Evolutionary conservation across 2,888 invertebrate species (phyloP), one percentile per base, ranked within the genome.

Genomic region (Mamestra brassicae): DNA sequence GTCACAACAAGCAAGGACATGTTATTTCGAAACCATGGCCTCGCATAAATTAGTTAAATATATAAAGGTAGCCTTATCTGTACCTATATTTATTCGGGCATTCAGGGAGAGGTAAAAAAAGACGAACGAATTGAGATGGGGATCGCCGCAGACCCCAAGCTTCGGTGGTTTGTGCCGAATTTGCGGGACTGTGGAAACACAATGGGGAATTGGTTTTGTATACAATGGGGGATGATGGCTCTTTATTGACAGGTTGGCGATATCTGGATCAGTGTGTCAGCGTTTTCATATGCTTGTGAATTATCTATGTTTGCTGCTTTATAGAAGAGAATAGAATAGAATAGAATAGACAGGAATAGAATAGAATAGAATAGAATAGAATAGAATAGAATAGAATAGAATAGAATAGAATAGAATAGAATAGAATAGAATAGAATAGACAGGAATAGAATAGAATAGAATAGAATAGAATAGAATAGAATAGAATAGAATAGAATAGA

Each of bases 101-200:
- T 81, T 73, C 71, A 63, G 57, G 36, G 26, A 61, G 38, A 71
- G 63, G 58, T 74, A 72, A 68, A 80, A 80, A 78, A 73, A 84
- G 57, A 68, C 50, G 45, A 64, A 55, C 7, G 10, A 74, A 58
- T 17, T 55, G 57, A 74, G 66, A 71, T 63, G 55, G 58, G 73
- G 70, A 67, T 82, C 63, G 81, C 81, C 74, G 80, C 75, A 77
- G 74, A 62, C 80, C 79, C 36, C 86, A 75, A 86, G 82, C 80
- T 80, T 85, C 76, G 76, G 38, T 55, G 60, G 45, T 50, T 15
- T 61, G 13, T 83, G 52, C 62, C 76, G 76, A 71, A 74, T 63
- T 42, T 47, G 60, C 13, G 11, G 34, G 36, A 57, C 34, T 52
- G n/a, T 5, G 5, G 7, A 50, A 10, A 60, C 13, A 50, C 17